Evolutionary conservation across 64 coral and sea anemone species (phyloP).

Genomic region (Stichodactyla mertensii): DNA sequence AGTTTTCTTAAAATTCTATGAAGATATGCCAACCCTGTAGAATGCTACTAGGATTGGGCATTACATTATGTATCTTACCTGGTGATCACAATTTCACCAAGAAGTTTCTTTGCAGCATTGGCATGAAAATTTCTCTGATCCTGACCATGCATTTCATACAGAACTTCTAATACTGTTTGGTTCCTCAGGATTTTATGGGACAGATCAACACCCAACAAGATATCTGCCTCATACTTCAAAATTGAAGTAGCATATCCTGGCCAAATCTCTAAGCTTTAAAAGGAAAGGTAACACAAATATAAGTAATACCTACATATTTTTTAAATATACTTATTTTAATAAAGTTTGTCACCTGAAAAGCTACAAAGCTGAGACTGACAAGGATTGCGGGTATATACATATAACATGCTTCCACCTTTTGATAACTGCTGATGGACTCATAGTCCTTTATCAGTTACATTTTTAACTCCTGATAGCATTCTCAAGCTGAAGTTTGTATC

Average conservation of each 20-base stretch:
- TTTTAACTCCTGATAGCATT: too few relatives aligned
- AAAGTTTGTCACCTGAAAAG: too few relatives aligned
- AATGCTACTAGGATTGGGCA: neutral
- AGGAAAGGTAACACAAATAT: neutral
- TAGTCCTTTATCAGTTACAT: too few relatives aligned
- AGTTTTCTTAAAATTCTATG: too few relatives aligned
- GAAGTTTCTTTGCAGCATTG: conserved; percentile 71
- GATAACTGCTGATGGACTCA: too few relatives aligned
- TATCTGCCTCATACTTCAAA: conserved; percentile 59
- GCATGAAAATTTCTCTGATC: conserved; percentile 47
- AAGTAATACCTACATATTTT: neutral
- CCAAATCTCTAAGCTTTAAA: conserved; percentile 81
- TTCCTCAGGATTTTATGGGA: conserved; percentile 92
- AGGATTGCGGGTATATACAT: too few relatives aligned
- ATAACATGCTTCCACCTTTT: too few relatives aligned
- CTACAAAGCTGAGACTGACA: too few relatives aligned
- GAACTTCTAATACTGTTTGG: conserved; percentile 66
- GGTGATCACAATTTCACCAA: conserved; percentile 90
- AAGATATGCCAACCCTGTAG: too few relatives aligned
- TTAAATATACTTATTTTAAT: too few relatives aligned
- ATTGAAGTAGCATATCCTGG: conserved; percentile 94
- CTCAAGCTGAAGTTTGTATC: too few relatives aligned
- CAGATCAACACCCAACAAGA: conserved; percentile 72
- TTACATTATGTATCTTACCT: conserved; percentile 39
- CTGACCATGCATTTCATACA: conserved; percentile 53